phyloP scores from a whole-genome alignment of 2,113 vertebrate genomes.

The Isurus oxyrinchus region DNA sequence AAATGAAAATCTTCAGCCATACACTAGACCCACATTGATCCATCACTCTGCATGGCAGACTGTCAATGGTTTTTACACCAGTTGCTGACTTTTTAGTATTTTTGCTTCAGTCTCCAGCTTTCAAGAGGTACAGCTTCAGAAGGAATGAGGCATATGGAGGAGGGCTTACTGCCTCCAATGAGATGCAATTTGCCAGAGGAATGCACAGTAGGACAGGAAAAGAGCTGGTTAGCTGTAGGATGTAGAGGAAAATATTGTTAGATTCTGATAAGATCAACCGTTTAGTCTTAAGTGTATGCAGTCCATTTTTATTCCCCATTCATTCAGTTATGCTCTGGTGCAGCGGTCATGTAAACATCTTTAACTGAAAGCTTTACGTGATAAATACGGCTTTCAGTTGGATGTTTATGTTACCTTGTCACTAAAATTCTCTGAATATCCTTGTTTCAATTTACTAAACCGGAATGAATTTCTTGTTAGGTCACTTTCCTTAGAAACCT shows the following conservation, averaged over 20 bases:
- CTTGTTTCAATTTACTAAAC: neutral
- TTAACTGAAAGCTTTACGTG: conserved; percentile 38
- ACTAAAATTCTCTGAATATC: conserved; percentile 27
- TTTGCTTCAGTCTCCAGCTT: neutral
- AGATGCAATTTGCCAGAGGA: neutral
- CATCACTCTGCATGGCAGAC: neutral
- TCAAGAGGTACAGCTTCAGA: neutral
- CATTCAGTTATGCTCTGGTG: neutral
- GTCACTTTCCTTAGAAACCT: neutral
- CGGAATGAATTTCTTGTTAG: neutral
- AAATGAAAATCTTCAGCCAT: neutral
- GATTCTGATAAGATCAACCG: neutral
- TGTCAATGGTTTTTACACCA: neutral
- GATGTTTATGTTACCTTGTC: conserved; percentile 38
- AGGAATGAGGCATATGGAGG: neutral
- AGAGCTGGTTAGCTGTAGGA: neutral
- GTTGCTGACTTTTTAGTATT: neutral
- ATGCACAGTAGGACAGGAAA: neutral
- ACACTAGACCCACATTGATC: neutral
- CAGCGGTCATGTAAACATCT: conserved; percentile 39
- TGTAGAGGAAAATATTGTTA: neutral
- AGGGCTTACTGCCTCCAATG: neutral
- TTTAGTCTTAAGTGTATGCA: neutral
- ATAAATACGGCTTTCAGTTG: conserved; percentile 35
- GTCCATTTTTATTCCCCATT: neutral